A percentile compares a stretch with the other conserved stretches of the same genome.
Evolutionary conservation across 2,888 invertebrate genomes (phyloP).

Genomic region (Mantis religiosa): DNA sequence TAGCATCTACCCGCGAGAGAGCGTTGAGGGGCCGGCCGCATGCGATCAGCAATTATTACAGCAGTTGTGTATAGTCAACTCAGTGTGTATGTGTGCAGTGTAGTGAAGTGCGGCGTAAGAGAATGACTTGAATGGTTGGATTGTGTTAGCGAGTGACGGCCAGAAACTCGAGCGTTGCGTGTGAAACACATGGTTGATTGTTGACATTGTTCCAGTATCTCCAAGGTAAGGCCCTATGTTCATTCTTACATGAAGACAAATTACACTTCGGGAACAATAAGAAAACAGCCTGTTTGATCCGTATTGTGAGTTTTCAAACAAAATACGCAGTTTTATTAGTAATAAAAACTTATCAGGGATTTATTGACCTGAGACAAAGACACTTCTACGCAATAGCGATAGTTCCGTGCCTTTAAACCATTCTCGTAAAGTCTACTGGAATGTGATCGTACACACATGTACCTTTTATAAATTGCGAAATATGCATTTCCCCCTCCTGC

Average conservation of each 20-base stretch:
- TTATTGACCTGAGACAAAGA: too few species aligned
- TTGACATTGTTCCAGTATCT: not conserved
- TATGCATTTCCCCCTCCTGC: too few species aligned
- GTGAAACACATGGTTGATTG: not conserved
- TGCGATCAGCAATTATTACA: not conserved
- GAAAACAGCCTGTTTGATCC: not conserved
- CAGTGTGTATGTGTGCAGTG: not conserved
- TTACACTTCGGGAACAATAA: not conserved
- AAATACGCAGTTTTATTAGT: not conserved
- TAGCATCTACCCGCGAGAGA: not conserved
- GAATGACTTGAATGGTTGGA: not conserved
- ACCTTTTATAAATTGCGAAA: too few species aligned
- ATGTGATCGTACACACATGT: too few species aligned
- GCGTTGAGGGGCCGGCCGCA: not conserved
- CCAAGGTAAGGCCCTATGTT: not conserved
- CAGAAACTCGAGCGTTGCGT: not conserved
- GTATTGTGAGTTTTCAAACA: not conserved
- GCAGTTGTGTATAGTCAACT: not conserved
- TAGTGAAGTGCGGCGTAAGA: not conserved
- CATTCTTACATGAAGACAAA: not conserved
- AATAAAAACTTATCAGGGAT: too few species aligned
- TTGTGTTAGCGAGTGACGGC: not conserved
- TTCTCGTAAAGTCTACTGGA: too few species aligned
- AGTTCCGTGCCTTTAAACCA: too few species aligned
- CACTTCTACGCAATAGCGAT: too few species aligned